Evolutionary conservation across 2,113 vertebrate species (phyloP), one percentile per base, ranked within the genome.

Genomic region (Oenanthe melanoleuca): DNA sequence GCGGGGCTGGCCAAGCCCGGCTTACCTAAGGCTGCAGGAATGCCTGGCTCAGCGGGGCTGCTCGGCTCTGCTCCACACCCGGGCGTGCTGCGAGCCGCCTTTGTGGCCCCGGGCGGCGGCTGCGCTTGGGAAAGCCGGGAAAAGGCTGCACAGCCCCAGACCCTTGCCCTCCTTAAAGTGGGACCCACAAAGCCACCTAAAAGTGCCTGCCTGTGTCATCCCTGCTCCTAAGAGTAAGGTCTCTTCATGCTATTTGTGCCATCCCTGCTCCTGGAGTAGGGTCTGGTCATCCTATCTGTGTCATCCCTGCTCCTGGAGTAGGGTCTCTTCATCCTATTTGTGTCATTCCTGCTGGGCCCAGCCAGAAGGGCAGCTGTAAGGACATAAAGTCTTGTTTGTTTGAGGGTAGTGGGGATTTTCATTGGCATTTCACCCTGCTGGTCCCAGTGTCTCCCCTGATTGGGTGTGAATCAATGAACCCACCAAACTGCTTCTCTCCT

Each of bases 11-110:
- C 88, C 81, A 34, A 94, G 84, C 77, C 72, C 56, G 2, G 85
- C 47, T 96, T 92, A 86, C 83, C 89, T 86, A 73, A 95, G 0
- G 1, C 52, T 0, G 15, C 60, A 91, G 83, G 91, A 93, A 96
- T 92, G 91, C 86, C 20, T 2, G 37, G 88, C 87, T 89, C 92
- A 78, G 91, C 89, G 53, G 52, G 86, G 80, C 65, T 93, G 67
- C 65, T 89, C 1, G 1, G n/a, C 14, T 4, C 67, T 22, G 25
- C 83, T 31, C 55, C 31, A 6, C 67, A 37, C 59, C 57, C n/a
- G 7, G 50, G 11, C 7, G 3, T 44, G 92, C 86, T 4, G 3
- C 8, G 7, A 74, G 47, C 65, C 3, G 1, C 6, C 2, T 3
- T 9, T 8, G 42, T 52, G 81, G 61, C 86, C 75, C 40, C 44